These are phyloP conservation scores for Listronotus bonariensis DNA, from an alignment of 1,140 invertebrate genomes.

Conservation along the genomic window DNA sequence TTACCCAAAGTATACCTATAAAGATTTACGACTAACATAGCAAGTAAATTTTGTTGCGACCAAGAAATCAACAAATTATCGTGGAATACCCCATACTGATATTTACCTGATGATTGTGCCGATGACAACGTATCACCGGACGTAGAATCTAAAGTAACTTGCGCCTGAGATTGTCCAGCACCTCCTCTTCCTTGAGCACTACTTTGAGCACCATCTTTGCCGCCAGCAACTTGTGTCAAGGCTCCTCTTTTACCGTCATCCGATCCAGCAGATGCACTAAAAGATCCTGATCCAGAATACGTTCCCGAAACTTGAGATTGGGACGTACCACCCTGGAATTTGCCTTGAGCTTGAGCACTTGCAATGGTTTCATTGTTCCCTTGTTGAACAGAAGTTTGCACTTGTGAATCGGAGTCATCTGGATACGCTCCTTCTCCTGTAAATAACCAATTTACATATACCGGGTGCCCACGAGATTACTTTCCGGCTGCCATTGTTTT, in stretches of 20 bases:
- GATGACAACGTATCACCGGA: conserved; percentile 72
- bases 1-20: too few relatives aligned
- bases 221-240: conserved; percentile 73
- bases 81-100: too few relatives aligned
- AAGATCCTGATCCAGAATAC: conserved; percentile 74
- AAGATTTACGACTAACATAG: too few relatives aligned
- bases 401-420: conserved; percentile 73
- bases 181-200: conserved; percentile 74
- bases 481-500: too few relatives aligned
- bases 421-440: conserved; percentile 27
- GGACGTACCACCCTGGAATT: conserved; percentile 69
- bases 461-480: too few relatives aligned
- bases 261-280: conserved; percentile 80
- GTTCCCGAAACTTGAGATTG: conserved; percentile 80
- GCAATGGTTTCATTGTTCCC: conserved; percentile 72
- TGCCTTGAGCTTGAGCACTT: conserved; percentile 74
- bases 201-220: conserved; percentile 73
- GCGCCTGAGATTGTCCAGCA: conserved; percentile 75
- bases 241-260: conserved; percentile 74
- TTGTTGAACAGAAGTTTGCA: conserved; percentile 71
- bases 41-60: too few relatives aligned
- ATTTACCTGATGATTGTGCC: conserved; percentile 71
- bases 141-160: conserved; percentile 73
- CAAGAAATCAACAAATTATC: too few relatives aligned
- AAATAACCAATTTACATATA: too few relatives aligned